Evolutionary conservation across 2,888 invertebrate species (phyloP).

Genomic region (Holacanthella duospinosa): DNA sequence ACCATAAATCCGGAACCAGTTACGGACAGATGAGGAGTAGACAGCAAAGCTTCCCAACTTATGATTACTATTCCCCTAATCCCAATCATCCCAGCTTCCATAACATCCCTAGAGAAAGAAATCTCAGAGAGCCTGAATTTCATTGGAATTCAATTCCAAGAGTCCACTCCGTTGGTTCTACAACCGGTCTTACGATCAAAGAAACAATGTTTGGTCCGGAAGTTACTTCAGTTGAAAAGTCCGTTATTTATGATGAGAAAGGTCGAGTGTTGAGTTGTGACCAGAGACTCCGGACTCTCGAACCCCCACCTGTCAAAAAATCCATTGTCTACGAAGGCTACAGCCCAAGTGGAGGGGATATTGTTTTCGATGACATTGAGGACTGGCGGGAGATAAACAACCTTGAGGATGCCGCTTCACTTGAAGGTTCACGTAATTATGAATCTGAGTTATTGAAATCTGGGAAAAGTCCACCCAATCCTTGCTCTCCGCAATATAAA

Average conservation of each 20-base stretch:
- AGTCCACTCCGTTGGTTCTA: background rate
- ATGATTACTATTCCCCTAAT: background rate
- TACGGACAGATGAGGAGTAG: background rate
- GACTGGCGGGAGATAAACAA: slow-evolving; percentile 47
- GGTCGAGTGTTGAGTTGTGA: slow-evolving; percentile 10
- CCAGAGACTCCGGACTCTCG: slow-evolving; percentile 35
- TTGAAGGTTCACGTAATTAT: background rate
- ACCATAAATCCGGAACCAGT: background rate
- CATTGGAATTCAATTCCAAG: background rate
- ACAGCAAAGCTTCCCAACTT: background rate
- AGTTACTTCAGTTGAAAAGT: slow-evolving; percentile 37
- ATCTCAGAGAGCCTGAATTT: background rate
- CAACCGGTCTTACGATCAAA: slow-evolving; percentile 27
- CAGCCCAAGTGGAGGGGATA: slow-evolving; percentile 59
- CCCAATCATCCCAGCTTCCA: slow-evolving; percentile 5
- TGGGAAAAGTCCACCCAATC: background rate
- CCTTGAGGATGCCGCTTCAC: background rate
- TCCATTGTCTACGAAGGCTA: slow-evolving; percentile 48
- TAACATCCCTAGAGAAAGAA: background rate
- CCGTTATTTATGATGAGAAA: slow-evolving; percentile 11
- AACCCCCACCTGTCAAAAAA: slow-evolving; percentile 39
- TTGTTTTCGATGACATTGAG: slow-evolving; percentile 75
- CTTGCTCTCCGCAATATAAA: background rate
- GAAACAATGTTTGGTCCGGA: slow-evolving; percentile 38
- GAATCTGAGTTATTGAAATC: background rate